Conservation (phyloP, 2,888 invertebrate species). For the Orchesella flavescens region DNA sequence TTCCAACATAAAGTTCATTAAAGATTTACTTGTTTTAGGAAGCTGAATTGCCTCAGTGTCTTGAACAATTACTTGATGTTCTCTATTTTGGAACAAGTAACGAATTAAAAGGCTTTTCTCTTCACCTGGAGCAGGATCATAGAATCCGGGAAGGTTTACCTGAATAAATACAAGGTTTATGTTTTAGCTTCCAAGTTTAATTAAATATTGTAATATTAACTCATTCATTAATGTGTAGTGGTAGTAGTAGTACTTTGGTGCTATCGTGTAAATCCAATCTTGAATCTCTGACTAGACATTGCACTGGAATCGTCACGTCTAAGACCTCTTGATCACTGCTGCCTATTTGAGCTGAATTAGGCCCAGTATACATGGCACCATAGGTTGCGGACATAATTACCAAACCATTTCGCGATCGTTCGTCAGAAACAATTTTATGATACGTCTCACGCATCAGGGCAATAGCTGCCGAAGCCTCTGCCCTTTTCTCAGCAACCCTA, state of each 20-base stretch:
- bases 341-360: slow-evolving; percentile 52
- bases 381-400: slow-evolving; percentile 89
- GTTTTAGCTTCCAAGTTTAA: slow-evolving; percentile 73
- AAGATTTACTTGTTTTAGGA: slow-evolving; percentile 80
- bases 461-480: slow-evolving; percentile 89
- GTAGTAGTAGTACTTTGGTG: slow-evolving; percentile 89
- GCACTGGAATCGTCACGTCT: slow-evolving; percentile 95
- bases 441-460: slow-evolving; percentile 94
- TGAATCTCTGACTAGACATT: slow-evolving; percentile 94
- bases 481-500: slow-evolving; percentile 84
- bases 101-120: slow-evolving; percentile 89
- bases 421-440: slow-evolving; percentile 85
- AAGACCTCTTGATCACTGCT: slow-evolving; percentile 79
- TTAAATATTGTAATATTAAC: slow-evolving; percentile 6
- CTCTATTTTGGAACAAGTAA: slow-evolving; percentile 87
- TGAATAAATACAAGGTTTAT: slow-evolving; percentile 76
- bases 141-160: slow-evolving; percentile 97
- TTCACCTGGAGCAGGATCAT: slow-evolving; percentile 95
- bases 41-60: slow-evolving; percentile 88
- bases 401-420: slow-evolving; percentile 87
- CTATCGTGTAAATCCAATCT: slow-evolving; percentile 87
- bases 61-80: slow-evolving; percentile 85
- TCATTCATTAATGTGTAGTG: no score
- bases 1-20: neutral
- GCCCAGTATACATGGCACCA: slow-evolving; percentile 78